A percentile compares a stretch with the other conserved stretches of the same genome.
Conservation (phyloP, 2,888 invertebrate species). For the Entomobrya proxima region DNA sequence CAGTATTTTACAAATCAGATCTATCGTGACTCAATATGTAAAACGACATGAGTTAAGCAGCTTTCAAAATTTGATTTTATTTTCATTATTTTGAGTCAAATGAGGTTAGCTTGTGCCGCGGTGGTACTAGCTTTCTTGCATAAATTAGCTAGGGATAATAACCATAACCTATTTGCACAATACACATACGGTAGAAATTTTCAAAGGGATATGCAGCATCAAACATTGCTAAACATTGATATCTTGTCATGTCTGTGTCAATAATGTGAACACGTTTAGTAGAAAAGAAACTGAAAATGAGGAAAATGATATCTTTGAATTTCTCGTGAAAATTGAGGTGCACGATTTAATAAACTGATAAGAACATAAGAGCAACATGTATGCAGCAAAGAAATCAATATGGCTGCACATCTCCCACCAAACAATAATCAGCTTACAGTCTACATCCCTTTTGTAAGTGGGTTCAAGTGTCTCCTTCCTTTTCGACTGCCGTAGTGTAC, state of each 20-base stretch:
- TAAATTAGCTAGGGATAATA: too few species aligned
- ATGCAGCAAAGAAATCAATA: constrained; percentile 28
- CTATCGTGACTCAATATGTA: too few species aligned
- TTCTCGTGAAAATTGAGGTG: constrained; percentile 36
- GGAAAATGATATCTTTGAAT: not conserved
- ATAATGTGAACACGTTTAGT: not conserved
- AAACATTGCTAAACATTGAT: constrained; percentile 1
- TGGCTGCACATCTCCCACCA: not conserved
- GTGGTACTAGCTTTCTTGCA: too few species aligned
- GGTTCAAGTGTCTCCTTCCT: constrained; percentile 14
- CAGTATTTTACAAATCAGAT: too few species aligned
- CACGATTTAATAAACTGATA: constrained; percentile 64
- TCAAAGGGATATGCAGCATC: constrained; percentile 1
- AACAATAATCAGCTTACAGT: not conserved
- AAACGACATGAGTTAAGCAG: too few species aligned
- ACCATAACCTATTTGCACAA: too few species aligned
- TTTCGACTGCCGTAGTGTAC: not conserved
- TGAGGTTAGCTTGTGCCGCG: too few species aligned
- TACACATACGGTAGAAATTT: not conserved
- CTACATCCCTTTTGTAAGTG: too few species aligned
- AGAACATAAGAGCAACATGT: constrained; percentile 14
- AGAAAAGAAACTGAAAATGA: not conserved
- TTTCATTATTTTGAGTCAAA: too few species aligned
- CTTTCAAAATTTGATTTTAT: too few species aligned
- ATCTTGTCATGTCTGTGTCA: constrained; percentile 59